Percentiles rank a stretch among this genome's conserved stretches.
These are phyloP conservation scores for Drosophila hydei DNA, from an alignment of 1,140 invertebrate species.

Conservation along the genomic window DNA sequence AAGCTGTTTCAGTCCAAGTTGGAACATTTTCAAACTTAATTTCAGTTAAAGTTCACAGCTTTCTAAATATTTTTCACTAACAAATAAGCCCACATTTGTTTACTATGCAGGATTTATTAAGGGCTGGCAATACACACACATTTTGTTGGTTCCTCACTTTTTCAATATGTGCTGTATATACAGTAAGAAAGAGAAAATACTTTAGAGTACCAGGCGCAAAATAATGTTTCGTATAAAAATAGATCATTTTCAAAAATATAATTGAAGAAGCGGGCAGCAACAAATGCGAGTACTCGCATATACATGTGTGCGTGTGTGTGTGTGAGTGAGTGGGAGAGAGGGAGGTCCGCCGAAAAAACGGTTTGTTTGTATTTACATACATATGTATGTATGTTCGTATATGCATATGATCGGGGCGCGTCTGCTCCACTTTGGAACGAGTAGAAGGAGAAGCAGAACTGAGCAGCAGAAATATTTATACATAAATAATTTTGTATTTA, in stretches of 20 bases:
- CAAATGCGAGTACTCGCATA: slow-evolving; percentile 38
- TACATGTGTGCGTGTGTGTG: slow-evolving; percentile 9
- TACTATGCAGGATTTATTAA: background rate
- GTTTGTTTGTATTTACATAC: slow-evolving; percentile 24
- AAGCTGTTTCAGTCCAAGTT: too few species aligned
- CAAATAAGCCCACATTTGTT: too few species aligned
- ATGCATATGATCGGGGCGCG: slow-evolving; percentile 19
- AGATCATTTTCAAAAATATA: slow-evolving; percentile 60
- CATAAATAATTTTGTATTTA: slow-evolving; percentile 2
- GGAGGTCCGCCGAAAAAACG: slow-evolving; percentile 28
- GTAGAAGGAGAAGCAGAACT: slow-evolving; percentile 1
- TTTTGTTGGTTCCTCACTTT: background rate
- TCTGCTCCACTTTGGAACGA: slow-evolving; percentile 49
- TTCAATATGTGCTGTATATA: slow-evolving; percentile 1
- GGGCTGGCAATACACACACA: background rate
- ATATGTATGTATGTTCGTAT: background rate
- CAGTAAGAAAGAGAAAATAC: slow-evolving; percentile 18
- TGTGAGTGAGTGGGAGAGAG: slow-evolving; percentile 22
- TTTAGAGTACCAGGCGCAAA: slow-evolving; percentile 40
- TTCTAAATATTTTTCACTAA: background rate
- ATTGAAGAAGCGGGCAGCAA: slow-evolving; percentile 51
- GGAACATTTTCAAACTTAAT: too few species aligned
- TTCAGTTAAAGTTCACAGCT: background rate
- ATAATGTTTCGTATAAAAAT: slow-evolving; percentile 55
- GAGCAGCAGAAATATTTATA: slow-evolving; percentile 26